These are phyloP conservation scores for Echinometra lucunter DNA, from an alignment of 53 echinoderm and acorn worm genomes.

Conservation along the genomic window DNA sequence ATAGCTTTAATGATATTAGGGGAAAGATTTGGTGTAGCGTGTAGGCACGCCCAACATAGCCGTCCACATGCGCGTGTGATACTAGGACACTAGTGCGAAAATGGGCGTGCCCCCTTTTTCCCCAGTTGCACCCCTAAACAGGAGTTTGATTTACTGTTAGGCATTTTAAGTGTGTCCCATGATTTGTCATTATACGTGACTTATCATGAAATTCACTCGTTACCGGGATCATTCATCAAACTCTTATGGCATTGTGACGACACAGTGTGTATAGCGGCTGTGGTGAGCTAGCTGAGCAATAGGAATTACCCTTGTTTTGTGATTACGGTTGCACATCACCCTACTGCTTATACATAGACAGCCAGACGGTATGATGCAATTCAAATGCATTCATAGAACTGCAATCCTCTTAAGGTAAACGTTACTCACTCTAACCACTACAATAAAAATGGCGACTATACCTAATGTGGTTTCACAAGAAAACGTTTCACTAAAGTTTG, in stretches of 20 bases:
- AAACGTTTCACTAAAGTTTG: not conserved
- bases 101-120: not conserved
- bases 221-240: not conserved
- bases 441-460: not conserved
- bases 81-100: not conserved
- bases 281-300: not conserved
- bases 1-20: not conserved
- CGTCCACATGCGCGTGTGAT: not conserved
- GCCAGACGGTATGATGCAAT: not conserved
- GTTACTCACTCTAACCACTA: constrained; percentile 16
- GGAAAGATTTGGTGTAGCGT: not conserved
- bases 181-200: constrained; percentile 52
- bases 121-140: not conserved
- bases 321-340: not conserved
- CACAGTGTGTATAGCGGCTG: not conserved
- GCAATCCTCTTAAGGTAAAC: not conserved
- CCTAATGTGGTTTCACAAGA: not conserved
- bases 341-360: not conserved
- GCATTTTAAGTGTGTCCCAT: not conserved
- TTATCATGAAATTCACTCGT: constrained; percentile 37
- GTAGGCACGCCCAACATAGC: not conserved
- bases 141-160: constrained; percentile 29
- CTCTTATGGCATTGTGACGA: constrained; percentile 29
- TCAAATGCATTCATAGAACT: not conserved
- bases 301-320: not conserved